These are phyloP conservation scores for Podilymbus podiceps DNA, from an alignment of 2,113 vertebrate species.

Conservation along the genomic window DNA sequence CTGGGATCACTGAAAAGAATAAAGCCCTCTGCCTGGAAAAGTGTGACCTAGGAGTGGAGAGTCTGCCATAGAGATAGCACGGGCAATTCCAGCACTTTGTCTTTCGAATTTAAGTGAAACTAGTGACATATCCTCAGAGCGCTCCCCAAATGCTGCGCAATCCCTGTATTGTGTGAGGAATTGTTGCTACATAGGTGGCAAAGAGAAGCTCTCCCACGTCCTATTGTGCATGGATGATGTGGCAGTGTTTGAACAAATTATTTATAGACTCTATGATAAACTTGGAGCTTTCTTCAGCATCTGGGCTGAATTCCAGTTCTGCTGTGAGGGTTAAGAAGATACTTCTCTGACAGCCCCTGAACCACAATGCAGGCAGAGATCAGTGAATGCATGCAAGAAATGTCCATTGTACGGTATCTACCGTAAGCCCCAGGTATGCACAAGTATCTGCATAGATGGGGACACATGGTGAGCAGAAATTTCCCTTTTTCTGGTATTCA, in stretches of 20 bases:
- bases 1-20: neutral
- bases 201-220: neutral
- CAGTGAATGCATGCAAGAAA: neutral
- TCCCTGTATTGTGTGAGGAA: neutral
- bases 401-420: neutral
- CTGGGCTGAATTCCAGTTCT: neutral
- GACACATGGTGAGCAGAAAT: neutral
- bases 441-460: neutral
- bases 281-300: neutral
- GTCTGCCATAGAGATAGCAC: neutral
- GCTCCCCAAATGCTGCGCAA: rapidly evolving
- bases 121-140: neutral
- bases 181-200: neutral
- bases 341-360: neutral
- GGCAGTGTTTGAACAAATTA: neutral
- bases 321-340: neutral
- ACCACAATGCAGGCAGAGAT: neutral
- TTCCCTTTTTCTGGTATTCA: neutral
- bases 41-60: rapidly evolving
- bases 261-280: slow-evolving; percentile 1
- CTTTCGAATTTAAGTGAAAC: neutral
- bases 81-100: neutral
- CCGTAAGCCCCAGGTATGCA: neutral
- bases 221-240: neutral
- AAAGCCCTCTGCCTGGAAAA: neutral